Evolutionary conservation across 2,888 invertebrate species (phyloP).

Genomic region (Agrochola lota): DNA sequence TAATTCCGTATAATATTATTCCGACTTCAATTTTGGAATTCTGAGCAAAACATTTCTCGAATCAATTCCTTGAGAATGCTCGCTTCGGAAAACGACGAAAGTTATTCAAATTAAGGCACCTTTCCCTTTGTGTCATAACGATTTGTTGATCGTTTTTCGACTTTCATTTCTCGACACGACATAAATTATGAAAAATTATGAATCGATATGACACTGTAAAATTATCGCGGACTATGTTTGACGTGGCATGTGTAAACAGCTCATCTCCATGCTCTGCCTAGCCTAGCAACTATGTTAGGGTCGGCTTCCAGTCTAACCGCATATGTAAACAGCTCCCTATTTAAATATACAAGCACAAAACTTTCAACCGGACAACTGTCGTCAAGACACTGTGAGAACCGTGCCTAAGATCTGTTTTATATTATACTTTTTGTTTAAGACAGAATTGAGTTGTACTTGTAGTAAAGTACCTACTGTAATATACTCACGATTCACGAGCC

Average conservation of each 20-base stretch:
- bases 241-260: background rate
- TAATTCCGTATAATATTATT: background rate
- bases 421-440: background rate
- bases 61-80: slow-evolving; percentile 4
- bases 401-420: background rate
- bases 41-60: background rate
- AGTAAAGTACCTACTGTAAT: slow-evolving; percentile 8
- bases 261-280: no score
- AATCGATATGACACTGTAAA: background rate
- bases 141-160: no score
- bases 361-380: background rate
- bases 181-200: no score
- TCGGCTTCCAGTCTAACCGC: background rate
- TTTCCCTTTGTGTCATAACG: background rate
- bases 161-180: background rate
- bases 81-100: background rate
- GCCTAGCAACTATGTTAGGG: background rate
- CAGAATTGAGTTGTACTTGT: background rate
- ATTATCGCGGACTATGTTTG: no score
- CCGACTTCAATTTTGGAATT: background rate
- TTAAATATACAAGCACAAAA: background rate
- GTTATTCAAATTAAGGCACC: slow-evolving; percentile 8
- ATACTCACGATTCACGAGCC: slow-evolving; percentile 44
- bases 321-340: background rate
- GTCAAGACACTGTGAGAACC: background rate